These are phyloP conservation scores for Zophobas atratus DNA, from an alignment of 1,140 invertebrate species.

Conservation along the genomic window DNA sequence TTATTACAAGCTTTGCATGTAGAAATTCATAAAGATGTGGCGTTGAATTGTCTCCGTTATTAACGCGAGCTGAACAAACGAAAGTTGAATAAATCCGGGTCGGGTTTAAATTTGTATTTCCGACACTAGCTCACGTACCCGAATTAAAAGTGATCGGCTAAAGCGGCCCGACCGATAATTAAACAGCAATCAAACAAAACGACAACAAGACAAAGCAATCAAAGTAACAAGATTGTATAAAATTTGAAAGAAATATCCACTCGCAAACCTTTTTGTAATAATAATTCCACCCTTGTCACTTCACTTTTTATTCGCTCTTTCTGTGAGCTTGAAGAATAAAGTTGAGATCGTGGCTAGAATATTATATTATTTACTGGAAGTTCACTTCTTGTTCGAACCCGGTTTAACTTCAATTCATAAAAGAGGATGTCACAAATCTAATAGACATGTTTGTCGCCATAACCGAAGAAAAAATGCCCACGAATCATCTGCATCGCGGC, in stretches of 20 bases:
- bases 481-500: slow-evolving; percentile 14
- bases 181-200: slow-evolving; percentile 1
- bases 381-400: slow-evolving; percentile 13
- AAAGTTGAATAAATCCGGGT: not conserved
- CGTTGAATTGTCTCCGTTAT: not conserved
- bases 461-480: slow-evolving; percentile 18
- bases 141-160: slow-evolving; percentile 17
- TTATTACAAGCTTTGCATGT: not conserved
- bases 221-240: slow-evolving; percentile 30
- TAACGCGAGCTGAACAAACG: not conserved
- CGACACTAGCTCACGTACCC: slow-evolving; percentile 3
- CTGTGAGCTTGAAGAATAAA: slow-evolving; percentile 42
- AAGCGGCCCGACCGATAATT: slow-evolving; percentile 8
- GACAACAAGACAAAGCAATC: slow-evolving; percentile 11
- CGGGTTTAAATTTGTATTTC: slow-evolving; percentile 33
- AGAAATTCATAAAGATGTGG: slow-evolving; percentile 13
- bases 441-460: slow-evolving; percentile 26
- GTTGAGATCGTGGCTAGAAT: slow-evolving; percentile 30
- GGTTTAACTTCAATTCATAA: slow-evolving; percentile 35
- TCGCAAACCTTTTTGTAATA: slow-evolving; percentile 40
- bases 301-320: slow-evolving; percentile 42
- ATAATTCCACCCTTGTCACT: slow-evolving; percentile 38
- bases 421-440: slow-evolving; percentile 30
- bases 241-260: slow-evolving; percentile 33
- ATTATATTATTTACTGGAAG: slow-evolving; percentile 39